A percentile compares a stretch with the other conserved stretches of the same genome.
Evolutionary conservation across 2,113 vertebrate genomes (phyloP).

Genomic region (Upupa epops): DNA sequence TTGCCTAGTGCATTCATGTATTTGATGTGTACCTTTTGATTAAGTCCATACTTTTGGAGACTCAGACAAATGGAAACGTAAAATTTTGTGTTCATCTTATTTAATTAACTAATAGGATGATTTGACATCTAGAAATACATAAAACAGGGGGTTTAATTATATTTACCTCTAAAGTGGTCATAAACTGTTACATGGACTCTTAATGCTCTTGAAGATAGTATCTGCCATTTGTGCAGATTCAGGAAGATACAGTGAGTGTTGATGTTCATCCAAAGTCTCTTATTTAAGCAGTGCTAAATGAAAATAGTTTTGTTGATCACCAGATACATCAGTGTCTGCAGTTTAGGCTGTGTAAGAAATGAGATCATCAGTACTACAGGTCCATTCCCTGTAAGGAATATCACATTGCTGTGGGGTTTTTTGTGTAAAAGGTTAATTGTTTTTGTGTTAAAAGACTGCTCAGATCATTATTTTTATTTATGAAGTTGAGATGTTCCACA

Average conservation of each 20-base stretch:
- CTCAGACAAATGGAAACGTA: not conserved
- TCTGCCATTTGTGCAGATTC: not conserved
- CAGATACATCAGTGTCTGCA: not conserved
- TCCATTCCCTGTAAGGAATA: not conserved
- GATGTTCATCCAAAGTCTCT: not conserved
- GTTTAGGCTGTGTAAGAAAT: not conserved
- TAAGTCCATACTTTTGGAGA: not conserved
- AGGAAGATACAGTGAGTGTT: not conserved
- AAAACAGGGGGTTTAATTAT: not conserved
- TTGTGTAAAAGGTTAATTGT: not conserved
- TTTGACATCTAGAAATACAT: not conserved
- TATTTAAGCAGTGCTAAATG: not conserved
- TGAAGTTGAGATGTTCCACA: not conserved
- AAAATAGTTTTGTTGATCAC: not conserved
- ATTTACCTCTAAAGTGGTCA: not conserved
- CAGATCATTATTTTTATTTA: not conserved
- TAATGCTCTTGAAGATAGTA: not conserved
- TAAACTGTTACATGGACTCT: not conserved
- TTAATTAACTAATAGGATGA: not conserved
- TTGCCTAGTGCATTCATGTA: fast-evolving
- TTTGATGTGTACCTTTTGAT: not conserved
- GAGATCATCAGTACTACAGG: not conserved
- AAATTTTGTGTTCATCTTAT: not conserved
- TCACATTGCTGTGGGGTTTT: not conserved
- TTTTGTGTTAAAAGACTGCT: not conserved